Conservation (phyloP, 2,797 vertebrate genomes). For the Dipus sagitta region DNA sequence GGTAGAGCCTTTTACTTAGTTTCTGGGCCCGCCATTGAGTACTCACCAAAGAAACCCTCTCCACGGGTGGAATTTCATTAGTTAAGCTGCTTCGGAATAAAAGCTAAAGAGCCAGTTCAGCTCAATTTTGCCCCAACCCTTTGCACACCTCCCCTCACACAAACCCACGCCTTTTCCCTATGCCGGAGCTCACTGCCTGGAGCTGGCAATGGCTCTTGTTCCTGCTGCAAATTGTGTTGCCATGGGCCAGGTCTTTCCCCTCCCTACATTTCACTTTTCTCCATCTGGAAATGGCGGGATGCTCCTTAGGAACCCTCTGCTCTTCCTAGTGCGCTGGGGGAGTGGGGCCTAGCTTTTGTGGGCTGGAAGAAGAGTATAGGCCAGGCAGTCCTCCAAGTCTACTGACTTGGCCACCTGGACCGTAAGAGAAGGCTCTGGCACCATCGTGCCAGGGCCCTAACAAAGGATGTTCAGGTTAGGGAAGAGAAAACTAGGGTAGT, state of each 20-base stretch:
- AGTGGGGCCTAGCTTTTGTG: constrained; percentile 2
- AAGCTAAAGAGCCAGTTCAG: not conserved
- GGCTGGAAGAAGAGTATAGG: not conserved
- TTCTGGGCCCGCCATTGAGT: not conserved
- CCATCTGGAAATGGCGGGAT: constrained; percentile 36
- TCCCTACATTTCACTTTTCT: constrained; percentile 33
- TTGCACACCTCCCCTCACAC: not conserved
- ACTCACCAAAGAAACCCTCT: constrained; percentile 31
- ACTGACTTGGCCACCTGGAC: not conserved
- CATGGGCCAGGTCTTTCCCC: not conserved
- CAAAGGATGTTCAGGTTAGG: not conserved
- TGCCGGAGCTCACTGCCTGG: not conserved
- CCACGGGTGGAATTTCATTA: constrained; percentile 34
- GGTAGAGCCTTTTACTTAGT: constrained; percentile 14
- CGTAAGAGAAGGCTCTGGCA: not conserved
- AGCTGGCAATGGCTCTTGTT: not conserved
- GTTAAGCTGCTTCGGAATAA: constrained; percentile 53
- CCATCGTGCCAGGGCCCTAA: not conserved
- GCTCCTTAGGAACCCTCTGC: not conserved
- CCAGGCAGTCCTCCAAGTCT: not conserved
- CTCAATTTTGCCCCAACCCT: not conserved
- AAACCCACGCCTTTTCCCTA: not conserved
- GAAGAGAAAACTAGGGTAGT: not conserved
- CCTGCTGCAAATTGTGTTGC: constrained; percentile 25
- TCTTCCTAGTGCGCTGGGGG: not conserved